Evolutionary conservation across 2,113 vertebrate species (phyloP).

Genomic region (Piliocolobus tephrosceles): DNA sequence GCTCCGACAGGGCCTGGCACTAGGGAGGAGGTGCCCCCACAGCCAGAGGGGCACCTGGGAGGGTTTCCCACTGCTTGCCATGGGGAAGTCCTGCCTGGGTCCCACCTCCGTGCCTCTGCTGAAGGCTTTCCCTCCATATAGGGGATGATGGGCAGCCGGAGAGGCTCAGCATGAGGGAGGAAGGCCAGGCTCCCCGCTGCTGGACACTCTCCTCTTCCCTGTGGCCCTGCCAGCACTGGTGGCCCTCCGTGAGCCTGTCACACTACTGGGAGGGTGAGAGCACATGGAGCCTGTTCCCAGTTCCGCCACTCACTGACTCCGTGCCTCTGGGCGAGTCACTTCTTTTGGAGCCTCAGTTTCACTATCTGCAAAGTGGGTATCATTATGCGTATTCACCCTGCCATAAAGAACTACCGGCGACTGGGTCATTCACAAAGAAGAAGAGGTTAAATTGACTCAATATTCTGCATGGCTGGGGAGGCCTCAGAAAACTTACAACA

Average conservation of each 20-base stretch:
- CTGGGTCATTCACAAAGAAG: too few species aligned
- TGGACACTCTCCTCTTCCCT: background rate
- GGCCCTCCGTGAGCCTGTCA: background rate
- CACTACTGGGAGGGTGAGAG: background rate
- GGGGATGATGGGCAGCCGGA: background rate
- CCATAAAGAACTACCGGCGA: too few species aligned
- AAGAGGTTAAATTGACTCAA: too few species aligned
- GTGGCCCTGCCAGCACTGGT: background rate
- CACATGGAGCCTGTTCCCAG: background rate
- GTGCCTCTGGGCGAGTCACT: too few species aligned
- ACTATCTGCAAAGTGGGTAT: background rate
- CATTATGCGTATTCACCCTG: too few species aligned
- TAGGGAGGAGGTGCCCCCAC: background rate
- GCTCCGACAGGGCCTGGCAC: background rate
- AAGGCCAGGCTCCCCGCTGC: background rate
- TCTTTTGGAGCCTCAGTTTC: background rate
- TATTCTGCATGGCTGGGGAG: too few species aligned
- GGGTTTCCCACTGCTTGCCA: background rate
- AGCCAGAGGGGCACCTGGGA: background rate
- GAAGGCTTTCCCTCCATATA: rapidly evolving
- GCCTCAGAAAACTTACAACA: too few species aligned
- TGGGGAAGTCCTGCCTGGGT: background rate
- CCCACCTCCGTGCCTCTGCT: background rate
- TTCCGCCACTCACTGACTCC: background rate
- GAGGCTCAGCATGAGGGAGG: background rate